Conservation (phyloP, 2,888 invertebrate species). For the Aphidoletes aphidimyza region DNA sequence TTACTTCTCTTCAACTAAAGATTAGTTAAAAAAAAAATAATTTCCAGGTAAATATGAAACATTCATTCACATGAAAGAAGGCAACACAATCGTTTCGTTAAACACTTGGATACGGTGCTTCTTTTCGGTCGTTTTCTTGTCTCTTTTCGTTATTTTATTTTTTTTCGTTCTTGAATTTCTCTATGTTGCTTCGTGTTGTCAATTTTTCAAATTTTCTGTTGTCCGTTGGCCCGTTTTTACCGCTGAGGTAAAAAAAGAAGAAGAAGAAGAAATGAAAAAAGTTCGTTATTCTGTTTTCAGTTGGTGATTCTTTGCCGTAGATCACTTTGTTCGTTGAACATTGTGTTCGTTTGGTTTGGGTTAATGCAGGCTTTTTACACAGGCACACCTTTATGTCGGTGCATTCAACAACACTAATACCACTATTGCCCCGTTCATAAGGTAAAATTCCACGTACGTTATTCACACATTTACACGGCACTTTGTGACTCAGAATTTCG, state of each 20-base stretch:
- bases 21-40: neutral
- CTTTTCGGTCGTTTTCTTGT: too few relatives aligned
- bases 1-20: too few relatives aligned
- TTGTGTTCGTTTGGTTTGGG: neutral
- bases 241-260: too few relatives aligned
- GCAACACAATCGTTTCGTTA: constrained; percentile 12
- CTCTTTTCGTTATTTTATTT: neutral
- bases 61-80: constrained; percentile 28
- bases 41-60: neutral
- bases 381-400: constrained; percentile 12
- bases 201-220: neutral
- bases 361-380: neutral
- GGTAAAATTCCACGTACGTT: neutral
- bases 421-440: neutral
- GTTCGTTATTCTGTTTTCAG: neutral
- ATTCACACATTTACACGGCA: neutral
- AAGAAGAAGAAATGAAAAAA: too few relatives aligned
- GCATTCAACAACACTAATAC: neutral
- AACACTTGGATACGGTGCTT: neutral
- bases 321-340: neutral
- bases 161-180: neutral
- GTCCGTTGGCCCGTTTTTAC: neutral
- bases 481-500: neutral
- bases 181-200: too few relatives aligned
- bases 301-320: neutral